These are phyloP conservation scores for Tauraco erythrolophus DNA, from an alignment of 2,113 vertebrate genomes.

Conservation along the genomic window DNA sequence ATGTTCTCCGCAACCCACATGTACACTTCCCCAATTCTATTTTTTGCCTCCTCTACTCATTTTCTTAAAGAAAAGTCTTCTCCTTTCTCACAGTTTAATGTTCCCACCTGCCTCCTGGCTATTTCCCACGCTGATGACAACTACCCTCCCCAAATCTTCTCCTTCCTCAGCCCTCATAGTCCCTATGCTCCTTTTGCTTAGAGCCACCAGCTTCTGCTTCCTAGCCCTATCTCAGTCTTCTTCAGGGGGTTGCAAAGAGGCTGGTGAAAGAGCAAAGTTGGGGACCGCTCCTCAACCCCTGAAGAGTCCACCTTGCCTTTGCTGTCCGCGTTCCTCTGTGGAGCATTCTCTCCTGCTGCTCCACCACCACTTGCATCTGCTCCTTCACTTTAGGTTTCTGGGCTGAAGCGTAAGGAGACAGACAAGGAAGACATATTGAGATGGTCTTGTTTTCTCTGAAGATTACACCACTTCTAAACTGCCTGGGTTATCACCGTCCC, in stretches of 20 bases:
- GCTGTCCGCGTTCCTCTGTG: not conserved
- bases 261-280: not conserved
- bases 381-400: not conserved
- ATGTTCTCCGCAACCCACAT: fast-evolving
- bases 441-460: not conserved
- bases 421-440: not conserved
- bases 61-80: not conserved
- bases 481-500: not conserved
- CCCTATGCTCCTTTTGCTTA: not conserved
- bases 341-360: not conserved
- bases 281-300: not conserved
- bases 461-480: not conserved
- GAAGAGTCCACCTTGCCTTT: not conserved
- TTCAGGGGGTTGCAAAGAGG: not conserved
- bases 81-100: not conserved
- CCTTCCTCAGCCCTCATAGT: not conserved
- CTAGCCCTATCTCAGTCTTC: not conserved
- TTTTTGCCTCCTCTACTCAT: not conserved
- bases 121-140: not conserved
- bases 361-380: not conserved
- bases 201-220: not conserved
- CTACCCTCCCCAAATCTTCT: not conserved
- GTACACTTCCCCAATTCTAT: not conserved
- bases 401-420: not conserved
- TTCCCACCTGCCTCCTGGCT: not conserved